Evolutionary conservation across 2,888 invertebrate genomes (phyloP).

Genomic region (Nomada goodeniana): DNA sequence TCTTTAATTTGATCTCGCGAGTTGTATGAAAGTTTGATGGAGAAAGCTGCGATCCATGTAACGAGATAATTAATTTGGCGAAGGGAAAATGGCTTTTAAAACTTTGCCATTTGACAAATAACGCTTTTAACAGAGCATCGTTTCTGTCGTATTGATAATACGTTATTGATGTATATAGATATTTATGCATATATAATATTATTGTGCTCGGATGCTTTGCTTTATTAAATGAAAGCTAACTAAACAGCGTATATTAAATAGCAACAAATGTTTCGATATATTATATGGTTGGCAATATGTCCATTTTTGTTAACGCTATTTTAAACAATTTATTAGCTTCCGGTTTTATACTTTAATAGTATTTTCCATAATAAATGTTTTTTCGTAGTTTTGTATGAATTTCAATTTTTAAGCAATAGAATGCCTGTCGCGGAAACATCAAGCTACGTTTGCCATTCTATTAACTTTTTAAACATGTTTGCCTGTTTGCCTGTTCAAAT

Average conservation of each 20-base stretch:
- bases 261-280: neutral
- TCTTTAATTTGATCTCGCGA: constrained; percentile 14
- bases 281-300: neutral
- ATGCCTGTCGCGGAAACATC: too few species aligned
- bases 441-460: too few species aligned
- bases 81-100: constrained; percentile 26
- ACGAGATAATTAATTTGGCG: constrained; percentile 36
- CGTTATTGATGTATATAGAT: neutral
- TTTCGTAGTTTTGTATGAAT: neutral
- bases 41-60: constrained; percentile 20
- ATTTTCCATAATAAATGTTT: neutral
- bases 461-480: neutral
- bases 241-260: neutral
- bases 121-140: constrained; percentile 19
- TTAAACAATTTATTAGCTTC: neutral
- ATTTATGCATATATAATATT: neutral
- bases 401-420: too few species aligned
- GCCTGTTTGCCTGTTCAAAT: too few species aligned
- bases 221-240: constrained; percentile 3
- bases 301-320: neutral
- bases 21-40: constrained; percentile 4
- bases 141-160: constrained; percentile 4
- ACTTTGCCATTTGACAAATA: constrained; percentile 34
- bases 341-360: neutral
- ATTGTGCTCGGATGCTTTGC: neutral